Evolutionary conservation across 1,140 invertebrate species (phyloP).

Genomic region (Apolygus lucorum): DNA sequence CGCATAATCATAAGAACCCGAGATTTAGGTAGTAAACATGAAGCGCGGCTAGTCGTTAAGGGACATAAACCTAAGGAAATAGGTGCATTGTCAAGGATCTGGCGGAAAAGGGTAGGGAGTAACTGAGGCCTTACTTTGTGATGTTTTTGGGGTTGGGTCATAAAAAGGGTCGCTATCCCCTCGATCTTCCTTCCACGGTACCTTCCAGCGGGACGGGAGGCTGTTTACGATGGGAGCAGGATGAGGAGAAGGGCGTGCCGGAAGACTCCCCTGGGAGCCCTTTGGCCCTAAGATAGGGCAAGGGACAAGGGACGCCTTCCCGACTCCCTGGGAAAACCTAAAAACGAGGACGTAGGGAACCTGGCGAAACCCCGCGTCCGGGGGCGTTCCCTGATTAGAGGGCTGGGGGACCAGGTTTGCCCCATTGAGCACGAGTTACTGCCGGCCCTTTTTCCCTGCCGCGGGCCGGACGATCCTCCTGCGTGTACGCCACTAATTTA

Average conservation of each 20-base stretch:
- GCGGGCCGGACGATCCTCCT: background rate
- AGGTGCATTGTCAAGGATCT: background rate
- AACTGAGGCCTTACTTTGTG: background rate
- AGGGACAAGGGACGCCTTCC: background rate
- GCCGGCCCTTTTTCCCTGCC: background rate
- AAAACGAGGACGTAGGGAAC: background rate
- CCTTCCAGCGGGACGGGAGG: background rate
- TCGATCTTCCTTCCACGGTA: too few relatives aligned
- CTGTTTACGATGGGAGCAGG: background rate
- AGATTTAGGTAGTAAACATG: too few relatives aligned
- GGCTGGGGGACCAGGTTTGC: background rate
- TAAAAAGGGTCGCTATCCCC: background rate
- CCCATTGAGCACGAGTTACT: conserved; percentile 10
- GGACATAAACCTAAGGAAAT: background rate
- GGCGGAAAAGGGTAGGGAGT: too few relatives aligned
- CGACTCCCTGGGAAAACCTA: background rate
- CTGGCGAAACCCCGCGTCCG: background rate
- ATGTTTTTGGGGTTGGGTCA: background rate
- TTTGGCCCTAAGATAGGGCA: background rate
- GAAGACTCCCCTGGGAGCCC: conserved; percentile 3
- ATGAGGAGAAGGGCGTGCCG: background rate
- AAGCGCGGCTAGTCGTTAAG: too few relatives aligned
- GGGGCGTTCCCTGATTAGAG: background rate
- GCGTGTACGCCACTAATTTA: background rate
- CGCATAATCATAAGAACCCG: too few relatives aligned